Evolutionary conservation across 2,797 vertebrate species (phyloP), one percentile per base, ranked within the genome.

Genomic region (Notamacropus eugenii): DNA sequence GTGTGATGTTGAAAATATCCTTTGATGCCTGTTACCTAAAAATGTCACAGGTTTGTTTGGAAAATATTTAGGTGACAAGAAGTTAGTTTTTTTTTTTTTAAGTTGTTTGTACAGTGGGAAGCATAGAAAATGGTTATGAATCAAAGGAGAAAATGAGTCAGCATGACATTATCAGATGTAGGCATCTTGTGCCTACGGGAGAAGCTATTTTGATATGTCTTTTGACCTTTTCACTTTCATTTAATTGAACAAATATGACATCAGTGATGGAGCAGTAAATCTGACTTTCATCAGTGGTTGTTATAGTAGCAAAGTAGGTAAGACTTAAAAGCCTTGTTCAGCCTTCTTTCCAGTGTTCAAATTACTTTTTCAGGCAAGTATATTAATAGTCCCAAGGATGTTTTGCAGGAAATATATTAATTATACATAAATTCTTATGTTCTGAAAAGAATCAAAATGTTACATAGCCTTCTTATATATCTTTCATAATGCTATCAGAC

Each of bases 211-310:
- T 98, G 96, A 94, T 57, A 95, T 98, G 95, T 97, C 95, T 98
- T 98, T 97, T 98, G 98, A 98, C 98, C 98, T 98, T 98, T 98
- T 97, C 97, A 95, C 92, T 97, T 98, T 98, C 98, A 97, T 98
- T 98, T 98, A 98, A 98, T 98, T 98, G 97, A 98, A 95, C 96
- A 96, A 97, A 97, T 96, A 91, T 98, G 98, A 97, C 97, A 98
- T 93, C 54, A 97, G 94, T 97, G 97, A 93, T 97, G 95, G 96
- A 92, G 97, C 97, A 98, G 97, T 98, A 98, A 98, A 98, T 97
- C 95, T 0, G 22, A 93, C 96, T 98, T 98, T 97, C 97, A 98
- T 98, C 97, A 98, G 28, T 98, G 97, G 97, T 98, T 98, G 96
- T 98, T 98, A 98, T 98, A 98, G 97, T 98, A 95, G 98, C 96